These are phyloP conservation scores for Anthophora plumipes DNA, from an alignment of 2,888 invertebrate species.

Conservation along the genomic window DNA sequence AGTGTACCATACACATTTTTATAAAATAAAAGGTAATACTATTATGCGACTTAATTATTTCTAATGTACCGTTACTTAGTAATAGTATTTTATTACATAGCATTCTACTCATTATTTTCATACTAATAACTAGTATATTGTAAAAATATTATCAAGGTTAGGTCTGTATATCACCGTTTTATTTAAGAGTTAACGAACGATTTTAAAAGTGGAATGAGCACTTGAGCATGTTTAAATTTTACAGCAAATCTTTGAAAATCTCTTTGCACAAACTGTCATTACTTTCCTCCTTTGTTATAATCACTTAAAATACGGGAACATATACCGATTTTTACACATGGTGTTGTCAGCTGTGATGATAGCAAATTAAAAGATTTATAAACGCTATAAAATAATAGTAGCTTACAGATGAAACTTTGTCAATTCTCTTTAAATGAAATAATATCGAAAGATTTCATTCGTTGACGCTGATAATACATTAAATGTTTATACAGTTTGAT, in stretches of 20 bases:
- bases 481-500: not conserved
- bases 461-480: not conserved
- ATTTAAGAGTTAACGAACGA: not conserved
- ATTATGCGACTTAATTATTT: not conserved
- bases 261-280: not conserved
- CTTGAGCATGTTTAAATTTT: not conserved
- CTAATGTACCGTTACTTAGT: not conserved
- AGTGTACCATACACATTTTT: not conserved
- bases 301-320: not conserved
- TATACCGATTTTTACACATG: not conserved
- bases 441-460: not conserved
- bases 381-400: not conserved
- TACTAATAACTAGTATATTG: not conserved
- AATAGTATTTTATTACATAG: not conserved
- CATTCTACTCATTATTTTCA: not conserved
- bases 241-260: not conserved
- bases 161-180: not conserved
- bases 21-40: not conserved
- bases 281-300: not conserved
- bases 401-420: not conserved
- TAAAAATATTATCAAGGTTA: conserved; percentile 15
- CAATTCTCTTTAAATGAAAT: not conserved
- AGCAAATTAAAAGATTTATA: not conserved
- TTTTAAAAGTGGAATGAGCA: not conserved
- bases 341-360: not conserved